phyloP scores from a whole-genome alignment of 2,797 vertebrate genomes.

The Microcaecilia unicolor region DNA sequence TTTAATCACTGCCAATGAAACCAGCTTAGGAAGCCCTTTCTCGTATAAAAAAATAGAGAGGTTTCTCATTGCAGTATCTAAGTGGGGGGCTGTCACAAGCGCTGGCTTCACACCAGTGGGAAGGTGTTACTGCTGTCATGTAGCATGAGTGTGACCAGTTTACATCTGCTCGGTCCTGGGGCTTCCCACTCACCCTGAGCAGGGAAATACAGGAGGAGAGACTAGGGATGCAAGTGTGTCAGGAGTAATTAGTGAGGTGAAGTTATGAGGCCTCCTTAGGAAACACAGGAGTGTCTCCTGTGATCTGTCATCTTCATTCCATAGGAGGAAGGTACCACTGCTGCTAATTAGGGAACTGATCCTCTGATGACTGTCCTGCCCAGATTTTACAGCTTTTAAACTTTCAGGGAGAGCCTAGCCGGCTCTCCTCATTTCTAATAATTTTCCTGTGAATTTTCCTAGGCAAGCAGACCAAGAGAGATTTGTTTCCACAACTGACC shows the following conservation, averaged over 20 bases:
- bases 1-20: too few relatives aligned
- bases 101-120: too few relatives aligned
- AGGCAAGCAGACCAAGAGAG: too few relatives aligned
- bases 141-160: background rate
- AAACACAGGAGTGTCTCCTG: background rate
- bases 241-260: conserved; percentile 8
- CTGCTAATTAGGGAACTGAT: background rate
- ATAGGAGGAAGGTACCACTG: background rate
- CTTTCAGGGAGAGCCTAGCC: too few relatives aligned
- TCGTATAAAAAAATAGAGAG: too few relatives aligned
- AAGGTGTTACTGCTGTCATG: conserved; percentile 21
- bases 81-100: conserved; percentile 33
- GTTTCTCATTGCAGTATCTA: background rate
- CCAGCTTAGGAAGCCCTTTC: too few relatives aligned
- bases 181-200: background rate
- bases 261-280: background rate
- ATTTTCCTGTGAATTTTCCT: too few relatives aligned
- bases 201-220: background rate
- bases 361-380: too few relatives aligned
- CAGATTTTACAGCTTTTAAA: too few relatives aligned
- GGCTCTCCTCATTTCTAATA: too few relatives aligned
- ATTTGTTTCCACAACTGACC: too few relatives aligned
- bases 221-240: background rate
- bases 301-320: background rate
- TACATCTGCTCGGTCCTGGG: background rate